phyloP scores from a whole-genome alignment of 2,797 vertebrate genomes.

The Cryptoblepharus egeriae region DNA sequence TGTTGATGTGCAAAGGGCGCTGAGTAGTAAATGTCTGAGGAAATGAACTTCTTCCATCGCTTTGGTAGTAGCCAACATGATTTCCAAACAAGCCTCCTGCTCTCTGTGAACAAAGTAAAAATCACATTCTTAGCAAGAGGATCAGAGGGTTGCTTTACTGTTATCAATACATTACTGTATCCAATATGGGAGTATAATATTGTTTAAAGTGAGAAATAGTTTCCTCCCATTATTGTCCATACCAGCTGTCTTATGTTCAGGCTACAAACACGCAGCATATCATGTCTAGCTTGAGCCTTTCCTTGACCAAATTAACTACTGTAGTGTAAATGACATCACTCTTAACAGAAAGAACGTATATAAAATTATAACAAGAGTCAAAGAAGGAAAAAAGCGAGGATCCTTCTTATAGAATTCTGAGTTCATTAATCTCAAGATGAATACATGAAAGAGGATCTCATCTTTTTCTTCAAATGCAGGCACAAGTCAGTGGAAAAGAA shows the following conservation, averaged over 20 bases:
- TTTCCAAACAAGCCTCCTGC: slow-evolving; percentile 95
- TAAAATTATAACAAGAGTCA: neutral
- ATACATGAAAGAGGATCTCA: neutral
- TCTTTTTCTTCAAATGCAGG: neutral
- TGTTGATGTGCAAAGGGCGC: slow-evolving; percentile 95
- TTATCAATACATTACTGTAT: neutral
- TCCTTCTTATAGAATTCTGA: neutral
- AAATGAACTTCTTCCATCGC: slow-evolving; percentile 87
- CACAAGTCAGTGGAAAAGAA: neutral
- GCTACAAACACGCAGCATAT: neutral
- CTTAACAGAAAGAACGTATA: neutral
- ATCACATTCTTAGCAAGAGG: slow-evolving; percentile 16
- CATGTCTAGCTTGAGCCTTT: neutral
- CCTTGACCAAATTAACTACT: neutral
- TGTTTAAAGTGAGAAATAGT: neutral
- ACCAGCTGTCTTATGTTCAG: neutral
- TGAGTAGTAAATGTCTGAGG: slow-evolving; percentile 97
- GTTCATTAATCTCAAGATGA: neutral
- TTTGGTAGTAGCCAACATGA: slow-evolving; percentile 96
- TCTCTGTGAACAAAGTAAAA: slow-evolving; percentile 80
- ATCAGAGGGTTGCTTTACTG: slow-evolving; percentile 17
- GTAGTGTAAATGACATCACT: neutral
- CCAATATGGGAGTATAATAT: neutral
- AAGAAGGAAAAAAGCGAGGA: neutral
- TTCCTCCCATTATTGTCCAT: neutral